Base-by-base conservation (phyloP, 1,140 invertebrate species). In the Listronotus oregonensis region DNA sequence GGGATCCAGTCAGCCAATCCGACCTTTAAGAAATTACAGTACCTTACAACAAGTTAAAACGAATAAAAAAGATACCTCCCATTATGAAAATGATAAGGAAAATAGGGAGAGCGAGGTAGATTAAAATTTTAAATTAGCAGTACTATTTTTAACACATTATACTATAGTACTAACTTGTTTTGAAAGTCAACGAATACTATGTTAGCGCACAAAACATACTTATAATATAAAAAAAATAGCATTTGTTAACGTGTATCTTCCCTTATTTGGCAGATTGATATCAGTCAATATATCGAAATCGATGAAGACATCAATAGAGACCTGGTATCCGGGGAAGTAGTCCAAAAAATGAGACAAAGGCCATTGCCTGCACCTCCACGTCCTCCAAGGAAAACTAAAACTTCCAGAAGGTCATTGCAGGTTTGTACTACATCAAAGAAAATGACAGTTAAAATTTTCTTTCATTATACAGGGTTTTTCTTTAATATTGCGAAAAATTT, bases 301-400 rank as follows among this genome's bases (percentile, higher is more conserved):
- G 85, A 85, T 15, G 85, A 87, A 49, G 82, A 84, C 0, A 77
- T 81, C 49, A 80, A 80, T 71, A 86, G 81, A 75, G 81, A 89
- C 71, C 74, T 91, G 34, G 83, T 87, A 52, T 90, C 88, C 14
- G 89, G 87, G 11, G 85, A 87, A 58, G 81, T 91, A 9, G 82
- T 92, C 1, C 87, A 85, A 70, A 92, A 89, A 80, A 92, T 93
- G 83, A 90, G 90, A 79, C 85, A 87, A 61, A 82, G 91, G 65
- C 91, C 91, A 0, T 74, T 93, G 58, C 91, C 91, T n/a, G 86
- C 91, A 9, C 91, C 91, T 0, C 91, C 91, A 6, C 80, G 90
- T 49, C 91, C 91, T 39, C 90, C 90, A 0, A 81, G 90, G 72
- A 78, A 81, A 74, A 76, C 80, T 54, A 84, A 77, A 77, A 55